Conservation (phyloP, 2,113 vertebrate genomes). For the Formicarius rufipectus region DNA sequence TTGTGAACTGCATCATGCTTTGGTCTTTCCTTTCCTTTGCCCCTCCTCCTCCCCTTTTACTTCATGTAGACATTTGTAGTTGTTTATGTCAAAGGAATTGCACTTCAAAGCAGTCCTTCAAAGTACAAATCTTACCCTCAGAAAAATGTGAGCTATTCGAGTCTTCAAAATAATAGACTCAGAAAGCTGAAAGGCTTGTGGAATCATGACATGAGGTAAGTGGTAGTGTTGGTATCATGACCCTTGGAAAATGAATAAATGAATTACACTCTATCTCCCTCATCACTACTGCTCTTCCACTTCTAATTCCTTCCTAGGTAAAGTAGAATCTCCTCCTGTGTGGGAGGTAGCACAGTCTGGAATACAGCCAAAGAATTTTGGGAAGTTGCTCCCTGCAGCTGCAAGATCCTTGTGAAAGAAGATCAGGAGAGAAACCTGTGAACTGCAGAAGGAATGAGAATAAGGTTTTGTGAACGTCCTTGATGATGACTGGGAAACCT, state of each 20-base stretch:
- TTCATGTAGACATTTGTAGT: background rate
- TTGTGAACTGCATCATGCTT: background rate
- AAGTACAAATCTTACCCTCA: background rate
- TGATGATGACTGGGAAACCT: background rate
- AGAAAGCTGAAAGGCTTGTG: background rate
- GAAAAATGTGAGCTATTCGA: background rate
- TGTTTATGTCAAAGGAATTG: background rate
- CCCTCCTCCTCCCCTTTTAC: background rate
- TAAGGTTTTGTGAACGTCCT: background rate
- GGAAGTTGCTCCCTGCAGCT: background rate
- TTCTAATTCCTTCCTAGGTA: background rate
- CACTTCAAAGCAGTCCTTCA: background rate
- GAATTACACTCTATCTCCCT: background rate
- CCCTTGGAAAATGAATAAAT: conserved; percentile 15
- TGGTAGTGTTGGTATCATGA: background rate
- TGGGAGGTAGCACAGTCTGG: background rate
- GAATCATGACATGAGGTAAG: background rate
- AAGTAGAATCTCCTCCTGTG: background rate
- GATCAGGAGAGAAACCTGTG: background rate
- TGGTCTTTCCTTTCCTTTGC: background rate
- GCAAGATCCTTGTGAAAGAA: background rate
- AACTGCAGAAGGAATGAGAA: background rate
- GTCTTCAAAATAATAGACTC: background rate
- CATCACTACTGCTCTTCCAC: background rate
- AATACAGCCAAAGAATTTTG: accelerated